Percentiles rank a stretch among this genome's conserved stretches.
These are phyloP conservation scores for Battus philenor DNA, from an alignment of 1,140 invertebrate species.

Conservation along the genomic window DNA sequence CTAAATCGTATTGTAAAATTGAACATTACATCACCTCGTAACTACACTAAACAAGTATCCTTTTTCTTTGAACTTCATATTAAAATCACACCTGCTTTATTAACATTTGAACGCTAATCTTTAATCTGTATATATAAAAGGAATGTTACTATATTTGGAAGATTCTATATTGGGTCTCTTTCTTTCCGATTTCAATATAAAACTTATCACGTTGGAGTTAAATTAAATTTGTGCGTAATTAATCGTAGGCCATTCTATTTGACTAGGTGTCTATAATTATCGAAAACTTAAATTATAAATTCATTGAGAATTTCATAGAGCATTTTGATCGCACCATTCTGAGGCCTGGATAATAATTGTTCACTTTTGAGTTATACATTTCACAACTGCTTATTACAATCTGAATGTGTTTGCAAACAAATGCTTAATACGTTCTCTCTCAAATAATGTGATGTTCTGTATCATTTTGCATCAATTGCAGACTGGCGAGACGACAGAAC, in stretches of 20 bases:
- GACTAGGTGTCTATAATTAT: conserved; percentile 7
- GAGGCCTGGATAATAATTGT: no score
- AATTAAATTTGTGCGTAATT: conserved; percentile 15
- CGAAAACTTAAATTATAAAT: conserved; percentile 2
- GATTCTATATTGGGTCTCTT: conserved; percentile 28
- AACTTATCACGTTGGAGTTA: conserved; percentile 14
- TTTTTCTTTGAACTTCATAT: conserved; percentile 59
- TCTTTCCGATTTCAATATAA: background rate
- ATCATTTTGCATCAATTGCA: no score
- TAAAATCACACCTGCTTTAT: conserved; percentile 49
- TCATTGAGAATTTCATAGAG: background rate
- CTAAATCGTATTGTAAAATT: conserved; percentile 57
- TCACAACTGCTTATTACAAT: no score
- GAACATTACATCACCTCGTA: conserved; percentile 44
- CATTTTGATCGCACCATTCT: background rate
- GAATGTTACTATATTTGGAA: conserved; percentile 70
- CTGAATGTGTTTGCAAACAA: no score
- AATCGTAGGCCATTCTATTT: conserved; percentile 10
- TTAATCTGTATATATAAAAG: conserved; percentile 46
- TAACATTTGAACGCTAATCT: conserved; percentile 20
- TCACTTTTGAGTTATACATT: no score
- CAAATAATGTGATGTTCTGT: no score
- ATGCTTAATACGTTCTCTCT: no score
- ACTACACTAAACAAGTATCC: conserved; percentile 39
- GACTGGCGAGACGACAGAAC: no score